phyloP scores from a whole-genome alignment of 2,888 invertebrate species.

The Aporophyla lueneburgensis region DNA sequence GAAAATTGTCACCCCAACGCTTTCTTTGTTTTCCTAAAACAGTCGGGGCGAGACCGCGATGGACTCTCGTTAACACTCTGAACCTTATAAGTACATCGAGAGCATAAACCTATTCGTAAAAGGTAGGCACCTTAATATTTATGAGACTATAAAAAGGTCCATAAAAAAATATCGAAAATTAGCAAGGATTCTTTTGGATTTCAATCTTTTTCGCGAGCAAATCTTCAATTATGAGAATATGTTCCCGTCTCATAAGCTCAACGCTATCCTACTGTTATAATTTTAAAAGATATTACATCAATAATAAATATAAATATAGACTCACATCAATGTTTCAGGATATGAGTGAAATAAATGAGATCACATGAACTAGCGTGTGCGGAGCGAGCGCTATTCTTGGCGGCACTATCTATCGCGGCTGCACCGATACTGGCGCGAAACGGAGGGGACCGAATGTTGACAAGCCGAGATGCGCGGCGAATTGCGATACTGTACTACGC shows the following conservation, averaged over 20 bases:
- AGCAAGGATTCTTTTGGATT: slow-evolving; percentile 7
- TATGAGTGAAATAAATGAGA: slow-evolving; percentile 78
- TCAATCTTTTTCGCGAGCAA: slow-evolving; percentile 10
- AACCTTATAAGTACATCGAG: neutral
- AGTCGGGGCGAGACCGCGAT: slow-evolving; percentile 27
- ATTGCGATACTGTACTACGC: slow-evolving; percentile 60
- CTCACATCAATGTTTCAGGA: slow-evolving; percentile 77
- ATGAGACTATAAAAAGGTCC: slow-evolving; percentile 16
- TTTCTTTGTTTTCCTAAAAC: slow-evolving; percentile 62
- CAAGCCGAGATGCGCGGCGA: slow-evolving; percentile 69
- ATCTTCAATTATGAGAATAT: slow-evolving; percentile 1
- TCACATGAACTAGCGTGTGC: slow-evolving; percentile 76
- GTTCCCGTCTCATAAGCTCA: neutral
- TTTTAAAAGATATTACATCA: slow-evolving; percentile 24
- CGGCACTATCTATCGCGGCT: slow-evolving; percentile 78
- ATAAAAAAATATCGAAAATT: slow-evolving; percentile 31
- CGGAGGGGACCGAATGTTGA: slow-evolving; percentile 72
- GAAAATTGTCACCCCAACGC: slow-evolving; percentile 41
- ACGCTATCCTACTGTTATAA: neutral
- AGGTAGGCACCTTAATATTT: slow-evolving; percentile 11
- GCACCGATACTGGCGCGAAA: slow-evolving; percentile 79
- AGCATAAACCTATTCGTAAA: neutral
- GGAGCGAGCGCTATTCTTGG: slow-evolving; percentile 64
- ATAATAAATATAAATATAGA: slow-evolving; percentile 66
- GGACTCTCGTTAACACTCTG: slow-evolving; percentile 10